phyloP scores from a whole-genome alignment of 2,888 invertebrate species.

The Thymelicus sylvestris region DNA sequence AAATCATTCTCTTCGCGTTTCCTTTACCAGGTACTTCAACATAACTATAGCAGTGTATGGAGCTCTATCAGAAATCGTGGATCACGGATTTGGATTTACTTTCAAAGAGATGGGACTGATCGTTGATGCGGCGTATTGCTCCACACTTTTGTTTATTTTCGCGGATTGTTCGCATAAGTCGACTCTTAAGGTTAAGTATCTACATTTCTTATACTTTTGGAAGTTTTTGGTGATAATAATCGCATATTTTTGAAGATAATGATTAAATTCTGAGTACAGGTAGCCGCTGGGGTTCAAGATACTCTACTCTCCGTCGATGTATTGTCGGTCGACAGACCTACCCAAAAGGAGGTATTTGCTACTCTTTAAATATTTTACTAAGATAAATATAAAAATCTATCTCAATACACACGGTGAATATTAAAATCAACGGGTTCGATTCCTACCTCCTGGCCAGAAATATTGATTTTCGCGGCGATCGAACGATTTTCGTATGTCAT shows the following conservation, averaged over 20 bases:
- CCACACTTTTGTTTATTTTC: conserved; percentile 85
- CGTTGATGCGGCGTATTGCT: conserved; percentile 86
- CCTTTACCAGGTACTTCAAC: conserved; percentile 82
- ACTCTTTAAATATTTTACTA: too few relatives aligned
- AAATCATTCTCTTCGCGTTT: neutral
- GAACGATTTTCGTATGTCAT: too few relatives aligned
- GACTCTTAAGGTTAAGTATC: conserved; percentile 77
- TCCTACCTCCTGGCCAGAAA: too few relatives aligned
- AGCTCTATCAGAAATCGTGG: conserved; percentile 87
- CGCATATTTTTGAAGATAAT: neutral
- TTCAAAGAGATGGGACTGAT: conserved; percentile 88
- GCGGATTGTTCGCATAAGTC: conserved; percentile 88
- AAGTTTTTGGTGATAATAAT: neutral
- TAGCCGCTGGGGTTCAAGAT: conserved; percentile 87
- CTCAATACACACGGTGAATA: too few relatives aligned
- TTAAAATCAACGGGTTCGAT: too few relatives aligned
- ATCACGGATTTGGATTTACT: conserved; percentile 86
- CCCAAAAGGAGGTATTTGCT: conserved; percentile 84
- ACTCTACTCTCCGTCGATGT: conserved; percentile 85
- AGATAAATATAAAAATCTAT: too few relatives aligned
- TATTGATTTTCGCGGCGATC: too few relatives aligned
- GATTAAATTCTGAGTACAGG: conserved; percentile 55
- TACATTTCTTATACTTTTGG: neutral
- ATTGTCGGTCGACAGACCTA: conserved; percentile 82
- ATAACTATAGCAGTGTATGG: conserved; percentile 88